phyloP scores from a whole-genome alignment of 2,113 vertebrate genomes.

The Ginglymostoma cirratum region DNA sequence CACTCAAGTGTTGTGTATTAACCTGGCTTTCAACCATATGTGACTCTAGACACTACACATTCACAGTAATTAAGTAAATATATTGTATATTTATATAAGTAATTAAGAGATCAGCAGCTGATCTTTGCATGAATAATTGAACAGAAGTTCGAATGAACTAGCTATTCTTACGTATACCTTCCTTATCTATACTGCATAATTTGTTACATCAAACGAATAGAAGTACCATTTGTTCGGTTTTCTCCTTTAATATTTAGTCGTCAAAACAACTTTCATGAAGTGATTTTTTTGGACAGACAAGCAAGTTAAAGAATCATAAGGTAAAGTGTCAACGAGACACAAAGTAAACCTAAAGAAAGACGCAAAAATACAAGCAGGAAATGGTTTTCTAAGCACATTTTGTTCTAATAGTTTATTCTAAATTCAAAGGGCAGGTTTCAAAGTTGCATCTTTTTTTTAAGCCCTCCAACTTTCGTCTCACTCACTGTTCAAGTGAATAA shows the following conservation, averaged over 20 bases:
- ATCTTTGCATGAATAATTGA: slow-evolving; percentile 33
- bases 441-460: slow-evolving; percentile 32
- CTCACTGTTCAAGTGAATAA: slow-evolving; percentile 57
- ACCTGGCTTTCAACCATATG: not conserved
- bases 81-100: not conserved
- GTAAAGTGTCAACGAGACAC: not conserved
- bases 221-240: not conserved
- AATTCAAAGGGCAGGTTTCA: slow-evolving; percentile 34
- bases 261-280: not conserved
- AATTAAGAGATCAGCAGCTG: not conserved
- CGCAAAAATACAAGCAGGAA: not conserved
- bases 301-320: not conserved
- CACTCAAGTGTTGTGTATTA: no score
- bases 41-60: not conserved
- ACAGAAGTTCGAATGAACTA: not conserved
- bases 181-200: not conserved
- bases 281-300: not conserved
- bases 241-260: not conserved
- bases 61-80: not conserved
- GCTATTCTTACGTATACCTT: not conserved
- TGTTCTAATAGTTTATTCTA: not conserved
- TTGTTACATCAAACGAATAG: not conserved
- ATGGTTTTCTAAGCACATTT: slow-evolving; percentile 11
- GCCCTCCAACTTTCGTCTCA: slow-evolving; percentile 41
- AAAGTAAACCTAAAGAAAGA: not conserved